Evolutionary conservation across 2,797 vertebrate species (phyloP).

Genomic region (Acrossocheilus fasciatus): DNA sequence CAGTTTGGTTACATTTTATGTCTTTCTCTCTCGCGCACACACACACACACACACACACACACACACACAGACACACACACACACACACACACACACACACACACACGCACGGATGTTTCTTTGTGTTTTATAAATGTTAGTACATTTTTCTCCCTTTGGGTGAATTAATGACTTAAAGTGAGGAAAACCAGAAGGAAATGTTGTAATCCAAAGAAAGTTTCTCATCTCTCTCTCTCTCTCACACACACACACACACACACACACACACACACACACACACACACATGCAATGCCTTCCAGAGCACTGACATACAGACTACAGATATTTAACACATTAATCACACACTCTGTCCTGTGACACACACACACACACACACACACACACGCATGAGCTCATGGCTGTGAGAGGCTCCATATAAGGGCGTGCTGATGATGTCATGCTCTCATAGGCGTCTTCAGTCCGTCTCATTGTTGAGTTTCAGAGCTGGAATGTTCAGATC

Average conservation of each 20-base stretch:
- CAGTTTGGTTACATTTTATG: not conserved
- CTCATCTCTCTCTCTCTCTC: conserved; percentile 68
- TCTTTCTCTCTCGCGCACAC: not conserved
- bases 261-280: conserved; percentile 25
- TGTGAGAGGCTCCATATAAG: conserved; percentile 89
- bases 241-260: conserved; percentile 58
- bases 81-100: no score
- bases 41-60: not conserved
- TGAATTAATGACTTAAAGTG: conserved; percentile 54
- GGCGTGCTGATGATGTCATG: conserved; percentile 94
- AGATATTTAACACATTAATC: conserved; percentile 37
- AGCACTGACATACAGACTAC: not conserved
- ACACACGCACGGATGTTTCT: not conserved
- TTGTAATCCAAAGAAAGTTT: conserved; percentile 68
- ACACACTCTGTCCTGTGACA: conserved; percentile 10
- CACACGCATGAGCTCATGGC: conserved; percentile 67
- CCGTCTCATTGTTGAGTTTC: conserved; percentile 92
- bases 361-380: conserved; percentile 24
- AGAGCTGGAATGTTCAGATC: conserved; percentile 89
- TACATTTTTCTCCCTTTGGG: conserved; percentile 44
- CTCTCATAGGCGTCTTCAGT: conserved; percentile 85
- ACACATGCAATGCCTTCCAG: conserved; percentile 14
- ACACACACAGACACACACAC: not conserved
- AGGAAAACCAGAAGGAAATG: conserved; percentile 71
- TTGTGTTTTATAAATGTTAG: conserved; percentile 31